Conservation (phyloP, 1,140 invertebrate species). For the Bombus terrestris region DNA sequence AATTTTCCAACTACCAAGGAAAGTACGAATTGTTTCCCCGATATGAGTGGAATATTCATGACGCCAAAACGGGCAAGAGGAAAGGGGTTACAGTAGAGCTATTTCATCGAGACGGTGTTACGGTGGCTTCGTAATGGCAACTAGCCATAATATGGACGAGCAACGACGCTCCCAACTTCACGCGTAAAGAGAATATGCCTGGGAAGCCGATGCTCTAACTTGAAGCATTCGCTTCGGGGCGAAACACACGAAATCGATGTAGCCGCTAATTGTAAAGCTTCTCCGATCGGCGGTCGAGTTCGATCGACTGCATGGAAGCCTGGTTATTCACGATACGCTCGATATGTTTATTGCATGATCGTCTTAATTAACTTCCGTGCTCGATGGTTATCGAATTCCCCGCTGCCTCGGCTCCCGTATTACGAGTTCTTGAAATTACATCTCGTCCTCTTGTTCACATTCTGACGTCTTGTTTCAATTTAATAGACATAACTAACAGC, state of each 20-base stretch:
- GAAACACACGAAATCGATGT: slow-evolving; percentile 21
- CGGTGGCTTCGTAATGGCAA: slow-evolving; percentile 20
- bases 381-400: slow-evolving; percentile 2
- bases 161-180: slow-evolving; percentile 13
- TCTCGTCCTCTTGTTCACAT: background rate
- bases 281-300: background rate
- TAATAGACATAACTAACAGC: background rate
- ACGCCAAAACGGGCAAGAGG: background rate
- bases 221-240: slow-evolving; percentile 13
- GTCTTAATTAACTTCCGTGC: slow-evolving; percentile 33
- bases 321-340: slow-evolving; percentile 27
- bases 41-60: slow-evolving; percentile 6
- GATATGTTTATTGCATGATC: slow-evolving; percentile 42
- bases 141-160: slow-evolving; percentile 15
- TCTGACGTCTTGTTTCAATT: background rate
- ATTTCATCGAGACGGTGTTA: background rate
- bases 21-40: background rate
- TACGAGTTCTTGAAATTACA: slow-evolving; percentile 22
- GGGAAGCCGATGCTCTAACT: background rate
- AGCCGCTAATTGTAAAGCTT: slow-evolving; percentile 26
- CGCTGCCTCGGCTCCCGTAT: background rate
- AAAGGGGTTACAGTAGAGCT: background rate
- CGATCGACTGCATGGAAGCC: slow-evolving; percentile 4
- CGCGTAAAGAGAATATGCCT: slow-evolving; percentile 24
- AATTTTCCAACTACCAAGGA: background rate